phyloP scores from a whole-genome alignment of 2,113 vertebrate genomes.

The Microtus ochrogaster region DNA sequence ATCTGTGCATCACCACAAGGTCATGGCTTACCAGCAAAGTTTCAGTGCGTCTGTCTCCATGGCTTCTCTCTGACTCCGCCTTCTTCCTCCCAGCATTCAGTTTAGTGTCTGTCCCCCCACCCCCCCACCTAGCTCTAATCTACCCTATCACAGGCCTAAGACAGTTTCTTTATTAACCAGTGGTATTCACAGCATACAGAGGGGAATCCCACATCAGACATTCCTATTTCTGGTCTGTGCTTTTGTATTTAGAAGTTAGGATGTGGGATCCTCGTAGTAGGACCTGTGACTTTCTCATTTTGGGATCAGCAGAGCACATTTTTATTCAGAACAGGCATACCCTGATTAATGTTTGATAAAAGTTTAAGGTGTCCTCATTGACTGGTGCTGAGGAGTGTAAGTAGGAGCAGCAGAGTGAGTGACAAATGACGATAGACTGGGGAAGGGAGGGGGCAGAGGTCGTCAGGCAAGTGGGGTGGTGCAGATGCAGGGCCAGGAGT shows the following conservation, averaged over 20 bases:
- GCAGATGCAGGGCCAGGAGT: not conserved
- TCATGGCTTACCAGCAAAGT: no score
- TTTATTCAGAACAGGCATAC: slow-evolving; percentile 2
- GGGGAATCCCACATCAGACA: not conserved
- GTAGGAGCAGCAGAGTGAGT: not conserved
- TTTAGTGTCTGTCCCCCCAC: no score
- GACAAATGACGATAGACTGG: not conserved
- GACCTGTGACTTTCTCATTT: not conserved
- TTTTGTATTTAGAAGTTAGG: not conserved
- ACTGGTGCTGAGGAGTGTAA: not conserved
- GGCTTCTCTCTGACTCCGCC: no score
- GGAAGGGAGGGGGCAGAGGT: not conserved
- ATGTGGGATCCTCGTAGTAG: not conserved
- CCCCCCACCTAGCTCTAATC: no score
- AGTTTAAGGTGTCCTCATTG: slow-evolving; percentile 10
- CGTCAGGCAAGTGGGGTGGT: not conserved
- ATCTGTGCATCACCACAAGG: no score
- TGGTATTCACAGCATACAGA: no score
- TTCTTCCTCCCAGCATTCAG: no score
- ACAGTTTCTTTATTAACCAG: no score
- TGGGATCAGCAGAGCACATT: not conserved
- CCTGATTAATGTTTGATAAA: not conserved
- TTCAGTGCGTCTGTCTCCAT: no score
- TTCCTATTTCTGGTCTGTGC: not conserved
- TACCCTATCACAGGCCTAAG: no score